Conservation (phyloP, 2,888 invertebrate species). For the Gonocerus acuteangulatus region DNA sequence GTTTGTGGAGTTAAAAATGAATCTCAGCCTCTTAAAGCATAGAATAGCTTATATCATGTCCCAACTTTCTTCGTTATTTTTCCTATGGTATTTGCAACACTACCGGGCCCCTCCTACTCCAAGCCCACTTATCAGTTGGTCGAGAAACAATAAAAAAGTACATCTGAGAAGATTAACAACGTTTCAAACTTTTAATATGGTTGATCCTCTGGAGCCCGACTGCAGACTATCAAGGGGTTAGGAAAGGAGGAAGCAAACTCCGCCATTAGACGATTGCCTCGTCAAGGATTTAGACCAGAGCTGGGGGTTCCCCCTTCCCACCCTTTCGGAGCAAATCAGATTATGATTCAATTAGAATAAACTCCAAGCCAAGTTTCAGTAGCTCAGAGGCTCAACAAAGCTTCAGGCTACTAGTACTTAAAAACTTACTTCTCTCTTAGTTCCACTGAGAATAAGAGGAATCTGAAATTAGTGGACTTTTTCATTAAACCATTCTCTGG, state of each 20-base stretch:
- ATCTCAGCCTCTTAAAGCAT: no score
- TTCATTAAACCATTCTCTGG: no score
- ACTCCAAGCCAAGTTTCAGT: neutral
- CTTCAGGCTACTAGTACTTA: no score
- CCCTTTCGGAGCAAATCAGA: neutral
- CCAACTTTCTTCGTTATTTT: no score
- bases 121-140: constrained; percentile 11
- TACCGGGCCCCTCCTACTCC: neutral
- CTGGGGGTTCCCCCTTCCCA: constrained; percentile 4
- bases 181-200: constrained; percentile 9
- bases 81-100: no score
- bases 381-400: no score
- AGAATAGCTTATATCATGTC: no score
- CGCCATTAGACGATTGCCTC: constrained; percentile 34
- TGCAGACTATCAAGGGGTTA: neutral
- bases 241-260: constrained; percentile 31
- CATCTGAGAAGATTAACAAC: neutral
- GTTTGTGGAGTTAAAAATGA: no score
- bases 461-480: no score
- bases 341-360: neutral
- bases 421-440: no score
- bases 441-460: no score
- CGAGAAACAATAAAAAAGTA: constrained; percentile 6
- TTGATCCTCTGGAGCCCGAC: neutral
- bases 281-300: constrained; percentile 21